These are phyloP conservation scores for Rhea americana DNA, from an alignment of 2,113 vertebrate species.

Conservation along the genomic window DNA sequence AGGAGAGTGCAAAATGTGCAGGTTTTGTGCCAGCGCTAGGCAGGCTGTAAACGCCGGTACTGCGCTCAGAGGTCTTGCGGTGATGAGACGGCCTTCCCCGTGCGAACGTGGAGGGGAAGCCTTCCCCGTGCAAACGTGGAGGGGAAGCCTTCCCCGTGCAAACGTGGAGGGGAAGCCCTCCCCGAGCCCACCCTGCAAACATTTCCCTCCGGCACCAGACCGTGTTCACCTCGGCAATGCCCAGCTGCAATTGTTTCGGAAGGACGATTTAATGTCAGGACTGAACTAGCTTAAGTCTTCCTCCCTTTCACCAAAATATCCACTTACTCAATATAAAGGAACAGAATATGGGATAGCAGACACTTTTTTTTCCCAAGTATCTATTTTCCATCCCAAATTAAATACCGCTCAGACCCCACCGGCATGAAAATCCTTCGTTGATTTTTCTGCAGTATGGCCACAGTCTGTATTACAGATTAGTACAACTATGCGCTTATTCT, in stretches of 20 bases:
- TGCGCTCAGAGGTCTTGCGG: rapidly evolving
- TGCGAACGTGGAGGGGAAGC: no score
- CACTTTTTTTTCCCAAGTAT: neutral
- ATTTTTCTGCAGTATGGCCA: neutral
- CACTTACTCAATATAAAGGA: neutral
- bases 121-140: neutral
- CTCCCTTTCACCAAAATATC: neutral
- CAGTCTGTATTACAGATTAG: neutral
- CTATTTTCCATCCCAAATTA: neutral
- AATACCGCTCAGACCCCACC: neutral
- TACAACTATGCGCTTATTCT: neutral
- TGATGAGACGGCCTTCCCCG: neutral
- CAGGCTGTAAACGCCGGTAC: neutral
- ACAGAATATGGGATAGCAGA: neutral
- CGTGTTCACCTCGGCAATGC: rapidly evolving
- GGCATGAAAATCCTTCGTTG: neutral
- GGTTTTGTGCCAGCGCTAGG: neutral
- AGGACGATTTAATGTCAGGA: neutral
- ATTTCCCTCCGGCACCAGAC: no score
- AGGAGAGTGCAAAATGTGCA: no score
- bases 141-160: neutral
- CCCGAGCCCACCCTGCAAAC: neutral
- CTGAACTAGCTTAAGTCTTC: rapidly evolving
- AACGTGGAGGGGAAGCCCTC: neutral
- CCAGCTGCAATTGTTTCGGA: neutral